Base-by-base conservation (phyloP, 2,113 vertebrate species). In the Protomyctophum bolini region DNA sequence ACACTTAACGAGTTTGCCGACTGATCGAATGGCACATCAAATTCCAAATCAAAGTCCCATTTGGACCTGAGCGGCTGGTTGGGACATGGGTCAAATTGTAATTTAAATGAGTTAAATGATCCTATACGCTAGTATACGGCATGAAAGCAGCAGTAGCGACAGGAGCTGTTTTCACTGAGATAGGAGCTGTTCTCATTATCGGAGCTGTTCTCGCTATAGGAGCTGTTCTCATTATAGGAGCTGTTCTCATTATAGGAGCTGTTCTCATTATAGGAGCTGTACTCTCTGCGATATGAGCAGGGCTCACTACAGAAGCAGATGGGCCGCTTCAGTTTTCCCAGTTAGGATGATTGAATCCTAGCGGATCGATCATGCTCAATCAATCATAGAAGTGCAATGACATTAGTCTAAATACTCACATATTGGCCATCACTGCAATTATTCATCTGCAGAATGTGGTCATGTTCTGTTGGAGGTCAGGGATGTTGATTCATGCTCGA, bases 351-450 rank as follows among this genome's bases (percentile, higher is more conserved):
- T 58, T 58, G 57, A 58, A 33, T 28, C 28, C 21, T 58, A 41
- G 28, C 9, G 10, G n/a, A 29, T 14, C 54, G 12, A 28, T 14
- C 55, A 56, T 14, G 21, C 57, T 58, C 21, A 29, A 58, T 58
- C 57, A 58, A 58, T 58, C 57, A 28, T 8, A 58, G 8, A 10
- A 29, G 9, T 5, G 10, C 28, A 58, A 58, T 28, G 2, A 6
- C n/a, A 58, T 58, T 28, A 29, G 9, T 58, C 57, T 11, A 58
- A 58, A 58, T 58, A 58, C 10, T 9, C 70, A 45, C 7, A 76
- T 63, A 29, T 70, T 71, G 33, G 72, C 0, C 46, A 55, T 59
- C 8, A 60, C 52, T 62, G 51, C 75, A 45, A 80, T 77, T 33
- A 74, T 28, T 48, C 47, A 67, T 41, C 46, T 49, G 50, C 46